Evolutionary conservation across 2,888 invertebrate species (phyloP), one percentile per base, ranked within the genome.

Genomic region (Cinara cedri): DNA sequence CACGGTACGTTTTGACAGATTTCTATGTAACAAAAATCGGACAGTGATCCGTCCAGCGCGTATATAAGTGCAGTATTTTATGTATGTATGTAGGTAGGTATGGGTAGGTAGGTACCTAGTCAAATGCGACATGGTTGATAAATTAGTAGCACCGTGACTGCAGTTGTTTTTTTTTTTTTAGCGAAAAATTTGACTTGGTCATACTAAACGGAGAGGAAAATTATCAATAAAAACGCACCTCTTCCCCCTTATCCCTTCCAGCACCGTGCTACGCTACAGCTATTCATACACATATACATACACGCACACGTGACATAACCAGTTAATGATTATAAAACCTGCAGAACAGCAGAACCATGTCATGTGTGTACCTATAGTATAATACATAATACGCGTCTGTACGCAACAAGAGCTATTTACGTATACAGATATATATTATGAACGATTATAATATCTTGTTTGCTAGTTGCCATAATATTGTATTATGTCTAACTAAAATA

Each of bases 321-420:
- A 70, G 78, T 78, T 78, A 78, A 62, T 42, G 66, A 70, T 78
- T 78, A 78, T 70, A 60, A 62, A 49, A 68, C 76, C 75, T 65
- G 34, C 75, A 75, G 54, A 76, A 76, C 75, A 65, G 34, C 75
- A 75, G 54, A 76, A 76, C 76, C 57, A 68, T 68, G 66, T 55
- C 66, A 66, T 63, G 51, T 63, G 11, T 42, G 9, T n/a, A 49
- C 34, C 16, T 44, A 57, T 42, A 42, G 44, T 14, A 34, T n/a
- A 16, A 13, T 55, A 21, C 21, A 65, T 14, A 24, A 57, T 46
- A 34, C 3, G 14, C 6, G 62, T 72, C 19, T 19, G 62, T 34
- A n/a, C 16, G 46, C 46, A 51, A 1, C 42, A 54, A 71, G n/a
- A 62, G 26, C 57, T 16, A 4, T 11, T 8, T 21, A 46, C 46